Evolutionary conservation across 2,888 invertebrate genomes (phyloP), one percentile per base, ranked within the genome.

Genomic region (Axea sp.): DNA sequence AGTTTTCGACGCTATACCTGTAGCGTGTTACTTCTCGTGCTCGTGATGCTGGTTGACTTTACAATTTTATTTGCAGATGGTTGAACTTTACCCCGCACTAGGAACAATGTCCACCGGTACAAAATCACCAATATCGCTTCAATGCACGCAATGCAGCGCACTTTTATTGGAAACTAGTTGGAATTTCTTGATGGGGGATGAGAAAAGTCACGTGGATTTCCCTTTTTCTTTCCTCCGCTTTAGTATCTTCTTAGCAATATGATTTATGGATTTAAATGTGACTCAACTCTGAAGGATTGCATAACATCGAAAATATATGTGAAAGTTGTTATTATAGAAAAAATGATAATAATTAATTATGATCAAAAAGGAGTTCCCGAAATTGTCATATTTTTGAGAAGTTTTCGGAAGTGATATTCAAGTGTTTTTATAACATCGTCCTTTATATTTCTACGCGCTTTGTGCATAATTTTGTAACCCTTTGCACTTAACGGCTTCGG

Each of bases 1-100:
- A 60, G 26, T 53, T 49, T 62, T 33, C 39, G 28, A n/a, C 39
- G 30, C 62, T 43, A 53, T 47, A 71, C 55, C 53, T 47, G 51
- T 43, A 62, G 35, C 39, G 22, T 53, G 37, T 51, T 24, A 41
- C 41, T 67, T 57, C 24, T 8, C 22, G 41, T 28, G 35, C n/a
- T 22, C 35, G 60, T 37, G 37, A 35, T 15, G 30, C 24, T 11
- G 30, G 53, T 28, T 24, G 33, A 33, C 37, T 39, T 68, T 28
- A 39, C 39, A 31, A 7, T 62, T 39, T 55, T 51, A 69, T 69
- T 60, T 47, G 28, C 33, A 26, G 45, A 28, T 35, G 41, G 17
- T 22, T 28, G 45, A 17, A 28, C n/a, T 26, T 11, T 31, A 43
- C 12, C 12, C 43, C 22, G 30, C 17, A 43, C 26, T 9, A n/a